These are phyloP conservation scores for Calyptommatus sinebrachiatus DNA, from an alignment of 2,113 vertebrate species.

Conservation along the genomic window DNA sequence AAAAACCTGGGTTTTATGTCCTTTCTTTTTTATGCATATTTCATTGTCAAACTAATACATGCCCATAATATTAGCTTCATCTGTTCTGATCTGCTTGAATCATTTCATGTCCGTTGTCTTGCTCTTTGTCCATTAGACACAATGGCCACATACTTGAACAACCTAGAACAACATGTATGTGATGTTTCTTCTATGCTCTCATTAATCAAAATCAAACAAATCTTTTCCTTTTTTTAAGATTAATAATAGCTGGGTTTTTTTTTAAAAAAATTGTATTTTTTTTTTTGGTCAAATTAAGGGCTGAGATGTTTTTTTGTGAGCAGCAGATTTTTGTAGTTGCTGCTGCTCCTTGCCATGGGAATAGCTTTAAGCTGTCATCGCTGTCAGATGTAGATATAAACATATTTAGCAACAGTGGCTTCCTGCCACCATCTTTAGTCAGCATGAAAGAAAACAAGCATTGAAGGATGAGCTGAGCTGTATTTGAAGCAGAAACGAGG, in stretches of 20 bases:
- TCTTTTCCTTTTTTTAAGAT: background rate
- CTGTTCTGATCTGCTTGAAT: no score
- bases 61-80: no score
- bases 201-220: background rate
- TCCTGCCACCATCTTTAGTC: constrained; percentile 57
- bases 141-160: background rate
- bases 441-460: constrained; percentile 44
- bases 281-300: constrained; percentile 34
- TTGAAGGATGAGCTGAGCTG: constrained; percentile 43
- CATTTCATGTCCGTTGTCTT: no score
- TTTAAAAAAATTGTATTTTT: constrained; percentile 30
- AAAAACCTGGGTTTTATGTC: no score
- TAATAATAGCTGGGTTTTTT: background rate
- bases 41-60: no score
- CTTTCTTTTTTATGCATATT: no score
- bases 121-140: no score
- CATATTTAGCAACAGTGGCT: constrained; percentile 60
- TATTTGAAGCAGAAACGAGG: constrained; percentile 26
- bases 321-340: constrained; percentile 50
- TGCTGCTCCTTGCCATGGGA: constrained; percentile 49
- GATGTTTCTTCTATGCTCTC: background rate
- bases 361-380: constrained; percentile 45
- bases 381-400: constrained; percentile 56
- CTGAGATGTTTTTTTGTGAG: constrained; percentile 40
- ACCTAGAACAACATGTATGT: background rate